Evolutionary conservation across 2,113 vertebrate species (phyloP).

Genomic region (Mormyrus iriodes): DNA sequence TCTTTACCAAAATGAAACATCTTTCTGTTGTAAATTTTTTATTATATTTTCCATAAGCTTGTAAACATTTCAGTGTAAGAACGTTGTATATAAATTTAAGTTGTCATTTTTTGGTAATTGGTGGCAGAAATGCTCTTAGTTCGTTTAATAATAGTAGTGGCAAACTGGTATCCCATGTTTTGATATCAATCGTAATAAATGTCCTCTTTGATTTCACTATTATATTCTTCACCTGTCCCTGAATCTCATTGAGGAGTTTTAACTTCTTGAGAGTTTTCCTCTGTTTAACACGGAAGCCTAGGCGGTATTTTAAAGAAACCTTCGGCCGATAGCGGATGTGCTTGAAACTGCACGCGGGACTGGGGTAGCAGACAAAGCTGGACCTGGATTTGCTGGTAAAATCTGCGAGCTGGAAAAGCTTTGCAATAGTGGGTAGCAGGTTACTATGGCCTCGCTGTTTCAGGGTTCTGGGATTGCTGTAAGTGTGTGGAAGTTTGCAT

Average conservation of each 20-base stretch:
- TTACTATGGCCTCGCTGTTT: neutral
- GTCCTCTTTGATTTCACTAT: neutral
- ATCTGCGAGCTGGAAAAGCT: neutral
- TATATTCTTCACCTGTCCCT: neutral
- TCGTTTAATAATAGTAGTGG: neutral
- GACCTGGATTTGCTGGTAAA: neutral
- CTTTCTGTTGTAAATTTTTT: neutral
- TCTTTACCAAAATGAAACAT: neutral
- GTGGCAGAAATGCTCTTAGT: neutral
- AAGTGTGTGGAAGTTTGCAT: neutral
- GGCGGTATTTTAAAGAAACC: neutral
- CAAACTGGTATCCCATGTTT: too few relatives aligned
- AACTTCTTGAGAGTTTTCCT: neutral
- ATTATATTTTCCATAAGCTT: neutral
- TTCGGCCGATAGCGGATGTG: neutral
- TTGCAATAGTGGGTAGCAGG: neutral
- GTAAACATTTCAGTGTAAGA: neutral
- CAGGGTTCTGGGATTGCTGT: neutral
- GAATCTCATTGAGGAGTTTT: neutral
- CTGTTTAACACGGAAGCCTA: neutral
- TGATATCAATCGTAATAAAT: neutral
- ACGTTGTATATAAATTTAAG: neutral
- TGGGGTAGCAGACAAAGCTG: neutral
- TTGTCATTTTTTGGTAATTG: neutral
- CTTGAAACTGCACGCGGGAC: neutral